phyloP scores from a whole-genome alignment of 2,888 invertebrate species.

The Melanargia galathea region DNA sequence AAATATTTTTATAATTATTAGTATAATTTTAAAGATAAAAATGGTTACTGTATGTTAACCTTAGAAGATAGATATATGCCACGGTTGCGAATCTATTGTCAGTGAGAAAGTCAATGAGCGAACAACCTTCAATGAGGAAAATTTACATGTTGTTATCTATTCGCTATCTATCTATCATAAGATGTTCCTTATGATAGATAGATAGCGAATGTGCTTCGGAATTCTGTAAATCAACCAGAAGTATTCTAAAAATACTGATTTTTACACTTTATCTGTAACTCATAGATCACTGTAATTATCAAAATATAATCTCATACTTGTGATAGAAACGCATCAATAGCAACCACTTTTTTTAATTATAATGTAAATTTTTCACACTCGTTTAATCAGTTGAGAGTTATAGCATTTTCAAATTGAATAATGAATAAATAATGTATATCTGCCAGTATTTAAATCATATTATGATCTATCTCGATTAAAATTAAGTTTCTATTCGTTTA shows the following conservation, averaged over 20 bases:
- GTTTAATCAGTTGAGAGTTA: not conserved
- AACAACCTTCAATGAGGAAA: no score
- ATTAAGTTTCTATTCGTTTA: not conserved
- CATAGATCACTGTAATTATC: not conserved
- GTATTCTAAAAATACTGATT: not conserved
- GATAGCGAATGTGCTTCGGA: no score
- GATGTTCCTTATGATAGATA: no score
- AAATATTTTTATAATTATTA: no score
- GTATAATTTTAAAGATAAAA: no score
- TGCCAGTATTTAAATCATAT: constrained; percentile 3
- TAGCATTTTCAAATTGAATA: not conserved
- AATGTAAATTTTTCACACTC: constrained; percentile 11
- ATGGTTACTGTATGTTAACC: no score
- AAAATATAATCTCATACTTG: not conserved
- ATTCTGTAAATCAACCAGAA: not conserved
- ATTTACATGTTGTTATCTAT: no score
- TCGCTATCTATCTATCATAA: no score
- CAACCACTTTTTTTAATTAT: not conserved
- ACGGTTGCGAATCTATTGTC: no score
- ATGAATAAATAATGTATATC: constrained; percentile 10
- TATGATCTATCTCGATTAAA: not conserved
- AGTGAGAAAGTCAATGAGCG: no score
- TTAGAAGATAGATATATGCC: no score
- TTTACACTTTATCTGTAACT: not conserved
- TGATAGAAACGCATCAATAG: not conserved